A percentile compares a stretch with the other conserved stretches of the same genome.
phyloP scores from a whole-genome alignment of 2,888 invertebrate genomes.

The Sturmia bella region DNA sequence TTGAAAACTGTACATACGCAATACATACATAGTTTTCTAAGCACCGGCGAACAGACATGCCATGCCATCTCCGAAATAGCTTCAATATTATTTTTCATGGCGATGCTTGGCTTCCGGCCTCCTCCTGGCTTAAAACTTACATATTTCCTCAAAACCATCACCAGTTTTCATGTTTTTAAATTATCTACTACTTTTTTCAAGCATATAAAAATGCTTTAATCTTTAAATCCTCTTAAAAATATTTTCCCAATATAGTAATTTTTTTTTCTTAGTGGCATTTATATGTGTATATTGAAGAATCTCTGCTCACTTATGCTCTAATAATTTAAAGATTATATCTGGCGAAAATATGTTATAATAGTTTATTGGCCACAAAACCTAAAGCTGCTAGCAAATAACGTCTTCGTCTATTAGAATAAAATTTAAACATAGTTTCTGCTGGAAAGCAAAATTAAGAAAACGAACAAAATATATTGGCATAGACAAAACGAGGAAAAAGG shows the following conservation, averaged over 20 bases:
- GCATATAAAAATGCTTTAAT: constrained; percentile 1
- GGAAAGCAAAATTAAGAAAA: constrained; percentile 11
- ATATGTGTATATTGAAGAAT: constrained; percentile 14
- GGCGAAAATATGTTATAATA: constrained; percentile 62
- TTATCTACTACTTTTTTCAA: not conserved
- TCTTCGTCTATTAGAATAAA: constrained; percentile 54
- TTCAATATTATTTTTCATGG: too few species aligned
- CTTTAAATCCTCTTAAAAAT: constrained; percentile 37
- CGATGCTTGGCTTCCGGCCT: too few species aligned
- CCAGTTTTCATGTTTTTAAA: too few species aligned
- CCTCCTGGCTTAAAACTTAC: too few species aligned
- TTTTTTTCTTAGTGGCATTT: constrained; percentile 7
- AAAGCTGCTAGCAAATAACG: constrained; percentile 50
- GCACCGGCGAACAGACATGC: too few species aligned
- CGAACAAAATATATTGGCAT: not conserved
- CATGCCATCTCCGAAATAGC: too few species aligned
- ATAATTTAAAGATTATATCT: constrained; percentile 67
- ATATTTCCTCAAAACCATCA: too few species aligned
- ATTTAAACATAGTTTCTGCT: constrained; percentile 22
- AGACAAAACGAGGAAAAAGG: constrained; percentile 7
- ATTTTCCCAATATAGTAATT: not conserved
- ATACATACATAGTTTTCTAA: too few species aligned
- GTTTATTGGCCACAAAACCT: constrained; percentile 66
- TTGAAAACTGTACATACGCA: too few species aligned
- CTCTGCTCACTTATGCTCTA: constrained; percentile 60